Base-by-base conservation (phyloP, 2,797 vertebrate genomes). In the Sebastes flavidus region DNA sequence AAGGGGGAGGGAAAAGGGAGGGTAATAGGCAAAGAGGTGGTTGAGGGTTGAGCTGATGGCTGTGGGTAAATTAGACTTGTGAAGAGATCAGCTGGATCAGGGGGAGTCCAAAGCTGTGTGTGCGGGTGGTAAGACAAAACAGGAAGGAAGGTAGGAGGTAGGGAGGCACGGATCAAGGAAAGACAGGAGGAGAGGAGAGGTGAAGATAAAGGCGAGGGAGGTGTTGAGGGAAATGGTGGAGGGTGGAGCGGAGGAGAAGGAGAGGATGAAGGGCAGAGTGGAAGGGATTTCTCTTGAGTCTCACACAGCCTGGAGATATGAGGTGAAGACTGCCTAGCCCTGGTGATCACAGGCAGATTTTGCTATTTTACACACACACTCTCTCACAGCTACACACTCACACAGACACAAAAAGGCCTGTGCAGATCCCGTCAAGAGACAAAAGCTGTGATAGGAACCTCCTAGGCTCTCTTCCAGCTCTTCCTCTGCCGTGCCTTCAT, bases 351-450 rank as follows among this genome's bases (percentile, higher is more conserved):
- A 80, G 55, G 36, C 60, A 81, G 54, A 70, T 34, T 73, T 79
- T 81, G 38, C 73, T 68, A 69, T 69, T 68, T 58, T 55, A 68
- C 32, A 63, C 58, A 75, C 42, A 63, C 20, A 30, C 49, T 18
- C 49, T 20, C 49, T 20, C 18, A 52, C 49, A 46, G 42, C 42
- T 55, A 66, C 29, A 61, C 58, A 66, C 72, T 72, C 42, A 59
- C 20, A 30, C 27, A 27, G 27, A 72, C 34, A 62, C 25, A 65
- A 13, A 75, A 75, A 78, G 29, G 30, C 27, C 16, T 56, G 32
- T 27, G 71, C 32, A 74, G 65, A 78, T 79, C 46, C 77, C 71
- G 78, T 65, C 78, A 70, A 62, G 27, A 88, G 32, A 81, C 75
- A 70, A 80, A 60, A 65, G 55, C 75, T 55, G 66, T 42, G 24